phyloP scores from a whole-genome alignment of 2,797 vertebrate species.

The Artibeus jamaicensis region DNA sequence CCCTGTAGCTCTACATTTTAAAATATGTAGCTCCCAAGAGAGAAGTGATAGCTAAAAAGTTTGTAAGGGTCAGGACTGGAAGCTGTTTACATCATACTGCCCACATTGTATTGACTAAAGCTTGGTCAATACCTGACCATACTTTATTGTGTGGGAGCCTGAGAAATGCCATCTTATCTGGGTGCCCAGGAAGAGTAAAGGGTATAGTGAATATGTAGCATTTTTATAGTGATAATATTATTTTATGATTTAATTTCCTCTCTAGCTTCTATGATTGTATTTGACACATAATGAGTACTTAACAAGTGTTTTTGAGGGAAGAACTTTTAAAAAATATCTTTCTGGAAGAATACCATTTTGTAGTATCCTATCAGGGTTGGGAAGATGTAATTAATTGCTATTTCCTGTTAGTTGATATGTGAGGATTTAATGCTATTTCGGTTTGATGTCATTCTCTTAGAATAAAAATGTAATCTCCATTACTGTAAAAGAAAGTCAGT shows the following conservation, averaged over 20 bases:
- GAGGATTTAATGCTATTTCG: neutral
- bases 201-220: neutral
- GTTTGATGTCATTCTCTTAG: neutral
- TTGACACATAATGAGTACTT: neutral
- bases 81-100: neutral
- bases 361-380: neutral
- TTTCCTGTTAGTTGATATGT: constrained; percentile 13
- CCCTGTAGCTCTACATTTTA: neutral
- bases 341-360: neutral
- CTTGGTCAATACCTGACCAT: neutral
- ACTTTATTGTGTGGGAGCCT: neutral
- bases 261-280: neutral
- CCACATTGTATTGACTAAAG: neutral
- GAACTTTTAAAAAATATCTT: neutral
- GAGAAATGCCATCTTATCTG: neutral
- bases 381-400: neutral
- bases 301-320: neutral
- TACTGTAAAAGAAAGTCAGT: neutral
- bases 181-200: neutral
- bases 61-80: neutral
- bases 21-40: neutral
- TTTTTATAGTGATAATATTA: neutral
- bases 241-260: neutral
- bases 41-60: neutral
- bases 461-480: constrained; percentile 36